Base-by-base conservation (phyloP, 64 coral and sea anemone genomes). In the Anthopleura sola region DNA sequence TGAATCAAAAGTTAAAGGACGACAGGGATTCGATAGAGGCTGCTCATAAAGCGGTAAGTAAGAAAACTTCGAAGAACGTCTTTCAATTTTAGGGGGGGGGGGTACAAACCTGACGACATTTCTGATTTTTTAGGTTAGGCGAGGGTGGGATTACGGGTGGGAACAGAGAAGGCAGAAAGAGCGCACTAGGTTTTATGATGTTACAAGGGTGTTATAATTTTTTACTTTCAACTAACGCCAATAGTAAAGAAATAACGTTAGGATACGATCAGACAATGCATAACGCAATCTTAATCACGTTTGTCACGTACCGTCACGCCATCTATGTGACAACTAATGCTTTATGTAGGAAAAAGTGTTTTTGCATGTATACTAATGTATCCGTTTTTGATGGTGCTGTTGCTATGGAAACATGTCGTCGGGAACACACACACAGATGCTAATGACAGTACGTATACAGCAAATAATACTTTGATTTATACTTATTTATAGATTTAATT, bases 1-100 rank as follows among this genome's bases (percentile, higher is more conserved):
- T 99, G 79, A 99, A 99, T 89, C 97, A 99, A 78, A 99, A 99
- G 55, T 84, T 99, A 55, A 84, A 93, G 40, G 97, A 99, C 78
- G 92, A 99, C 68, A 94, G 93, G 51, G 97, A 99, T 37, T 87
- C 97, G 0, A 99, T 99, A 36, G 89, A 99, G 57, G 97, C 97
- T 17, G 97, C 92, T 3, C 97, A 99, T 47, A 78, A 99, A 92
- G 92, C 92, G 87, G 97, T 99, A 92, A 95, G 96, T 86, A 77
- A 19, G 37, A 48, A 28, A 68, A 1, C 0, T 68, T n/a, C n/a
- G n/a, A n/a, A n/a, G n/a, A n/a, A n/a, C n/a, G n/a, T n/a, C n/a
- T n/a, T n/a, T n/a, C n/a, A n/a, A n/a, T n/a, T n/a, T n/a, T n/a
- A n/a, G n/a, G n/a, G n/a, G n/a, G n/a, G n/a, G n/a, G n/a, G n/a